Evolutionary conservation across 2,888 invertebrate species (phyloP), one percentile per base, ranked within the genome.

Genomic region (Terebella lapidaria): DNA sequence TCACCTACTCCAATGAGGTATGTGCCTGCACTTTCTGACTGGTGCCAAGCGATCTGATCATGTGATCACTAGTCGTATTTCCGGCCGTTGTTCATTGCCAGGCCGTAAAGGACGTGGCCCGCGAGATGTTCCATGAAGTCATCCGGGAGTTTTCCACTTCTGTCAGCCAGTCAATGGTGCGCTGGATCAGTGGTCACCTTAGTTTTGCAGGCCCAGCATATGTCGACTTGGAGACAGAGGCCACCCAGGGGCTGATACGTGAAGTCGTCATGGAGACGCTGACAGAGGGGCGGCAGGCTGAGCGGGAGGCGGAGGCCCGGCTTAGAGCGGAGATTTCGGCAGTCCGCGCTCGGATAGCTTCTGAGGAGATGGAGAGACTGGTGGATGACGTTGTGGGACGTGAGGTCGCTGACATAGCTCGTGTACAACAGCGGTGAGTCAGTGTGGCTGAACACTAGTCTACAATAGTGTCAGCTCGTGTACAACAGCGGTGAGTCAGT

Each of bases 101-200:
- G 49, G 22, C 22, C 5, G 69, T 77, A 27, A 78, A 75, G 61
- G 71, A 68, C 2, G 57, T 70, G 2, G 73, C 74, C 1, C 69
- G 70, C 60, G 61, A 71, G 5, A 56, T 78, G 57, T 76, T 77
- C 63, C 67, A 72, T 62, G 64, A 63, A 29, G 56, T 65, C 15
- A 62, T 65, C 5, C 28, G 56, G 24, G 62, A 62, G 22, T 28
- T 27, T 53, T 25, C 15, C 5, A 5, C 5, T 4, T 5, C 15
- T 25, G 22, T 27, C 15, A 28, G 27, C 10, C 27, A 28, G 4
- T 25, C 27, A 25, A 4, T 53, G 53, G 28, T 53, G 27, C 25
- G 29, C 15, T 10, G 15, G 4, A 53, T 28, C 27, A 10, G 15
- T 10, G 15, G 5, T 22, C 28, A 28, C 22, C 49, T 49, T 5